Conservation (phyloP, 1,140 invertebrate genomes). For the Pachypeltis micranthus region DNA sequence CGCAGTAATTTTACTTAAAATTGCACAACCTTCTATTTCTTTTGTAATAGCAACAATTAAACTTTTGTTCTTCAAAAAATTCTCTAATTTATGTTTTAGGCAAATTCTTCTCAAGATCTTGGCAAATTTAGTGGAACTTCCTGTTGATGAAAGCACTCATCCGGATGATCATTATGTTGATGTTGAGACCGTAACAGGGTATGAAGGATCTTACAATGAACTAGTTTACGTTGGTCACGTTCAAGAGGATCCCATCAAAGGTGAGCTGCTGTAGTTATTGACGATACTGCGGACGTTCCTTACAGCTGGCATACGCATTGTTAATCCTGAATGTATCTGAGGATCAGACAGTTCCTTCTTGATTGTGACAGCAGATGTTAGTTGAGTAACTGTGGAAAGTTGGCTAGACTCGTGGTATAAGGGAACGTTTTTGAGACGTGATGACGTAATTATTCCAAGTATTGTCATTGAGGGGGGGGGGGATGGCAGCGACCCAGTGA, state of each 20-base stretch:
- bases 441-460: neutral
- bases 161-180: constrained; percentile 80
- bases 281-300: neutral
- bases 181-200: constrained; percentile 71
- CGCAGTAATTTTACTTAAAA: too few relatives aligned
- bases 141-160: constrained; percentile 61
- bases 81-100: constrained; percentile 33
- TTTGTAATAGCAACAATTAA: too few relatives aligned
- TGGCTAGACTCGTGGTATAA: neutral
- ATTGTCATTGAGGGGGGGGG: too few relatives aligned
- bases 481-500: too few relatives aligned
- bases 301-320: neutral
- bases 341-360: neutral
- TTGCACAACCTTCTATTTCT: too few relatives aligned
- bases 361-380: neutral
- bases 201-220: constrained; percentile 81
- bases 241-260: constrained; percentile 56
- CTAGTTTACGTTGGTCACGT: constrained; percentile 68
- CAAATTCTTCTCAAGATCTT: constrained; percentile 51
- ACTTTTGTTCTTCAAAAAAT: too few relatives aligned
- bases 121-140: constrained; percentile 78
- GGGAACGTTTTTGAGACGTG: neutral
- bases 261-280: constrained; percentile 30
- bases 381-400: neutral
- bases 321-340: neutral